These are phyloP conservation scores for Pycnonotus jocosus DNA, from an alignment of 2,113 vertebrate species.

Conservation along the genomic window DNA sequence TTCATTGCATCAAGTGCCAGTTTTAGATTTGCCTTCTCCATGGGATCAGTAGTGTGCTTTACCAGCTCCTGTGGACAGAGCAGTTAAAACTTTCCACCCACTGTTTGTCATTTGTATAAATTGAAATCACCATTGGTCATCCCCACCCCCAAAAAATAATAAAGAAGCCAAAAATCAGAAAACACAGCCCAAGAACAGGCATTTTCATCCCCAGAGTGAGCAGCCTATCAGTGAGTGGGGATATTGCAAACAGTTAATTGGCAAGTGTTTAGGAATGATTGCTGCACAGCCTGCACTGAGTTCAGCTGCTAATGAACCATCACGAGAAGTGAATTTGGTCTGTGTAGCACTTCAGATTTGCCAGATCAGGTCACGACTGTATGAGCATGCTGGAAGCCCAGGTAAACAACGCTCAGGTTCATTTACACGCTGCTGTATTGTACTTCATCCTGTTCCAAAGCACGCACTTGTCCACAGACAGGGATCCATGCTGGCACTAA, in stretches of 20 bases:
- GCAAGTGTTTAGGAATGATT: not conserved
- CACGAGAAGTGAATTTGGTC: not conserved
- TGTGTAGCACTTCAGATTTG: not conserved
- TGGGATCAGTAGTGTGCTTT: constrained; percentile 87
- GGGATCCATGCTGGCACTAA: not conserved
- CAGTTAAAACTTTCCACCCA: not conserved
- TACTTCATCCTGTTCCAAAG: not conserved
- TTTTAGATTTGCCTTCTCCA: constrained; percentile 88
- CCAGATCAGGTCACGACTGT: not conserved
- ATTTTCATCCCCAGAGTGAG: not conserved
- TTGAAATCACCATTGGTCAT: not conserved
- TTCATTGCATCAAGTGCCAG: constrained; percentile 95
- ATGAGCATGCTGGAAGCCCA: not conserved
- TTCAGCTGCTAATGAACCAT: not conserved
- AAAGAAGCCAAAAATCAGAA: not conserved
- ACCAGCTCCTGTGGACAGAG: constrained; percentile 83
- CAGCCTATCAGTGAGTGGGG: not conserved
- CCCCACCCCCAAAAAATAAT: fast-evolving
- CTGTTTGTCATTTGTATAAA: not conserved
- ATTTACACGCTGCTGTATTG: not conserved
- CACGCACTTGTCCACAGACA: not conserved
- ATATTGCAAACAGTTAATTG: not conserved
- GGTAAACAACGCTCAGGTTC: not conserved
- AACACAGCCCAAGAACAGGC: not conserved
- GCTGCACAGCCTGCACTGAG: not conserved